Conservation (phyloP, 2,888 invertebrate species). For the Nomada ferruginata region DNA sequence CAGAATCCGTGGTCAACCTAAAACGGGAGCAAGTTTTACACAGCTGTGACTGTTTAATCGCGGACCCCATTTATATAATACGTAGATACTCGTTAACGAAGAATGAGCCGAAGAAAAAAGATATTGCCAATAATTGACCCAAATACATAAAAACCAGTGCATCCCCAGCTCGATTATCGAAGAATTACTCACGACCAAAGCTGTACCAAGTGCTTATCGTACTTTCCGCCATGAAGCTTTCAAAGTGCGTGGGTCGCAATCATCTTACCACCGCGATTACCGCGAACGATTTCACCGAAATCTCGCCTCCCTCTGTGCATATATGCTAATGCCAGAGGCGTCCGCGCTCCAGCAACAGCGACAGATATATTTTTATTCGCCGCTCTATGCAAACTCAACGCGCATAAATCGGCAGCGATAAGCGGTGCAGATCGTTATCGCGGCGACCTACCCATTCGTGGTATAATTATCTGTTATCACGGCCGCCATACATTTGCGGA, state of each 20-base stretch:
- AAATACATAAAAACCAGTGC: slow-evolving; percentile 20
- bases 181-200: slow-evolving; percentile 47
- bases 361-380: slow-evolving; percentile 4
- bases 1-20: too few relatives aligned
- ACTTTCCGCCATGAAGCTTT: slow-evolving; percentile 16
- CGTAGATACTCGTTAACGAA: not conserved
- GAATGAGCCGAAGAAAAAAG: slow-evolving; percentile 38
- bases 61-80: not conserved
- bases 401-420: slow-evolving; percentile 28
- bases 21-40: too few relatives aligned
- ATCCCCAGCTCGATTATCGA: slow-evolving; percentile 26
- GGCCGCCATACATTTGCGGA: slow-evolving; percentile 37
- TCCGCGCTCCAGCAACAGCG: not conserved
- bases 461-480: slow-evolving; percentile 61
- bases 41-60: slow-evolving; percentile 37
- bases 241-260: slow-evolving; percentile 14
- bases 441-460: slow-evolving; percentile 18
- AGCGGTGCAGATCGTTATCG: slow-evolving; percentile 44
- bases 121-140: slow-evolving; percentile 45
- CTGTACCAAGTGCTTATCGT: slow-evolving; percentile 19
- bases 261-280: too few relatives aligned
- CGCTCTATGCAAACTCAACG: not conserved
- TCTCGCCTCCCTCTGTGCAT: slow-evolving; percentile 12
- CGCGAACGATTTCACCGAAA: slow-evolving; percentile 20
- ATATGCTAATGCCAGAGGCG: slow-evolving; percentile 17